These are phyloP conservation scores for Cerceris ruficornis DNA, from an alignment of 2,888 invertebrate genomes.

Conservation along the genomic window DNA sequence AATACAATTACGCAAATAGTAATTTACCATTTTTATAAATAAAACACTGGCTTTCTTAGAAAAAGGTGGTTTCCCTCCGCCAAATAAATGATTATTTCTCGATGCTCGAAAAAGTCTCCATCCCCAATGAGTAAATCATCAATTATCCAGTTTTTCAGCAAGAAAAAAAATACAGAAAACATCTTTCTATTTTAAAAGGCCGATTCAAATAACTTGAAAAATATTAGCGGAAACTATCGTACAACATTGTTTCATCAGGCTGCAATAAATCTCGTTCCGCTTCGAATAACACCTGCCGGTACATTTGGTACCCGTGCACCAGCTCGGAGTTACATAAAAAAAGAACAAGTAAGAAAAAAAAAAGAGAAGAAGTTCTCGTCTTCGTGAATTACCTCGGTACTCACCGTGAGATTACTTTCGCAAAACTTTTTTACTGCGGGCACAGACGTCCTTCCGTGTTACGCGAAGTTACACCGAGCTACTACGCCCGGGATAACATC, in stretches of 20 bases:
- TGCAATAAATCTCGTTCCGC: slow-evolving; percentile 1
- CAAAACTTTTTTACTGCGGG: slow-evolving; percentile 32
- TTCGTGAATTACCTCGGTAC: slow-evolving; percentile 23
- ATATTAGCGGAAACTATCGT: background rate
- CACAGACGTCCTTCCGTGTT: slow-evolving; percentile 45
- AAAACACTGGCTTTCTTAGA: too few species aligned
- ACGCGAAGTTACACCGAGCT: slow-evolving; percentile 39
- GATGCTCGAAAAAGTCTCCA: too few species aligned
- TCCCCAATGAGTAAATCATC: too few species aligned
- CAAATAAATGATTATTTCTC: too few species aligned
- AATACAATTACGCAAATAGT: too few species aligned
- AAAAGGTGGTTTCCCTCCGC: too few species aligned
- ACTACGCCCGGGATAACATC: slow-evolving; percentile 62
- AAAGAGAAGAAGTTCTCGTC: slow-evolving; percentile 15
- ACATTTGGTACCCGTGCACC: background rate
- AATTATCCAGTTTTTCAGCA: too few species aligned
- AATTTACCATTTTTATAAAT: too few species aligned
- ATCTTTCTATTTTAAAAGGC: too few species aligned
- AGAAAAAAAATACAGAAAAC: too few species aligned
- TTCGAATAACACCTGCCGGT: slow-evolving; percentile 7
- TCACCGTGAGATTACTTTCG: slow-evolving; percentile 27
- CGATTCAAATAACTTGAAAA: background rate
- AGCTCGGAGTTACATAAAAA: background rate
- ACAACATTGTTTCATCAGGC: background rate
- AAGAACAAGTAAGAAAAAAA: background rate